phyloP scores from a whole-genome alignment of 2,888 invertebrate species.

The Andricus quercusramuli region DNA sequence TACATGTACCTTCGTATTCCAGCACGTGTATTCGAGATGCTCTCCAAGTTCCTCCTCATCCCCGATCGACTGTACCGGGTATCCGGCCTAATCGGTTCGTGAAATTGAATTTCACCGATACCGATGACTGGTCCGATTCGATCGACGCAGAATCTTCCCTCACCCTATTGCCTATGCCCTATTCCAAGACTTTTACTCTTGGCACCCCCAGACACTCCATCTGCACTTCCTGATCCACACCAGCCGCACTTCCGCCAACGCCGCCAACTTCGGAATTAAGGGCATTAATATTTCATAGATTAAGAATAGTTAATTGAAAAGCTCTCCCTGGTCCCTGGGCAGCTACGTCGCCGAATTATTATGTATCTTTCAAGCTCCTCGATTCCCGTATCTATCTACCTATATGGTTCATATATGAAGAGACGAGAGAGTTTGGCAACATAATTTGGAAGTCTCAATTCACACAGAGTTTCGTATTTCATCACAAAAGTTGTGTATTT shows the following conservation, averaged over 20 bases:
- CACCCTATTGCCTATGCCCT: slow-evolving; percentile 42
- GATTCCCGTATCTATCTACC: not conserved
- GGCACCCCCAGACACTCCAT: slow-evolving; percentile 9
- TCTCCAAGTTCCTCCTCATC: slow-evolving; percentile 15
- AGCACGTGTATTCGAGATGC: slow-evolving; percentile 29
- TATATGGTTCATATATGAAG: not conserved
- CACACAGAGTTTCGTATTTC: slow-evolving; percentile 24
- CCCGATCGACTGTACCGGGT: slow-evolving; percentile 16
- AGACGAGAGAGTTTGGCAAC: not conserved
- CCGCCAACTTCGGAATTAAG: slow-evolving; percentile 44
- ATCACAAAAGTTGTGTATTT: slow-evolving; percentile 8
- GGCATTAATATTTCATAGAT: slow-evolving; percentile 51
- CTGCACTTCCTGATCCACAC: slow-evolving; percentile 22
- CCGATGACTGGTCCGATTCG: slow-evolving; percentile 56
- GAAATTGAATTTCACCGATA: slow-evolving; percentile 66
- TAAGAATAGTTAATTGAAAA: slow-evolving; percentile 55
- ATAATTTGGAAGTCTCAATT: slow-evolving; percentile 14
- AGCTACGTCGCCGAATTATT: not conserved
- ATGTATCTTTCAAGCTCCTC: slow-evolving; percentile 5
- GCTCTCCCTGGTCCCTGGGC: not conserved
- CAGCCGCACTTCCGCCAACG: slow-evolving; percentile 29
- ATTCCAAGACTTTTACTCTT: slow-evolving; percentile 24
- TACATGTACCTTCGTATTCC: slow-evolving; percentile 25
- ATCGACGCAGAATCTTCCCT: slow-evolving; percentile 57
- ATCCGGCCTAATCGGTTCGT: slow-evolving; percentile 57